Conservation (phyloP, 2,797 vertebrate genomes). For the Chelon auratus region DNA sequence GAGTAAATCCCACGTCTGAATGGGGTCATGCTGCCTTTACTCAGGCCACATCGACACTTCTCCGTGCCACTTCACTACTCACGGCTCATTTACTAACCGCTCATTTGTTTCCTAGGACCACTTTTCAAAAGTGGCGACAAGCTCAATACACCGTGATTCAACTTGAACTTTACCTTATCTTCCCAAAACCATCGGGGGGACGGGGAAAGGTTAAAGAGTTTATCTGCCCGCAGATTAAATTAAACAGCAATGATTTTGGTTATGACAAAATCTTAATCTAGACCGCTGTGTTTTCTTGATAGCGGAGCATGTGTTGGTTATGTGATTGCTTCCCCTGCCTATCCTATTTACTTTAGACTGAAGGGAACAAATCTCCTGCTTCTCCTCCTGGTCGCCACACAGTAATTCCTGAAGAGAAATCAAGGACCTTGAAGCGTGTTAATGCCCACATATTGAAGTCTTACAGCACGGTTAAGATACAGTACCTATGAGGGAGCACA, state of each 20-base stretch:
- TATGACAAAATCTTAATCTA: slow-evolving; percentile 85
- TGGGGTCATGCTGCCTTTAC: slow-evolving; percentile 53
- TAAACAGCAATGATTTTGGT: slow-evolving; percentile 81
- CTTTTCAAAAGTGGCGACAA: slow-evolving; percentile 58
- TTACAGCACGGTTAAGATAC: slow-evolving; percentile 85
- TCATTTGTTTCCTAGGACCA: slow-evolving; percentile 67
- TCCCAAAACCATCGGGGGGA: slow-evolving; percentile 63
- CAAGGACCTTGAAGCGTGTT: slow-evolving; percentile 87
- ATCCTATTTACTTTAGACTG: slow-evolving; percentile 86
- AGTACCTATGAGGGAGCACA: slow-evolving; percentile 78
- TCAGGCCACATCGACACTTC: slow-evolving; percentile 45
- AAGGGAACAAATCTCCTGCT: slow-evolving; percentile 84
- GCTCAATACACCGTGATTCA: slow-evolving; percentile 58
- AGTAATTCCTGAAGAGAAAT: slow-evolving; percentile 85
- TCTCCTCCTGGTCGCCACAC: slow-evolving; percentile 76
- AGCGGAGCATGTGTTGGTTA: slow-evolving; percentile 79
- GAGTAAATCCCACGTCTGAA: slow-evolving; percentile 52
- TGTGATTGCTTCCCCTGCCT: slow-evolving; percentile 83
- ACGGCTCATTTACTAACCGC: slow-evolving; percentile 61
- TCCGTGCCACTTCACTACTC: slow-evolving; percentile 45
- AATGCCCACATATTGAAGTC: slow-evolving; percentile 87
- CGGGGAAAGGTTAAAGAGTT: slow-evolving; percentile 69
- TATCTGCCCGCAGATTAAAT: slow-evolving; percentile 80
- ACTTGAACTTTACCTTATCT: slow-evolving; percentile 69
- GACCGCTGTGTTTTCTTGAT: slow-evolving; percentile 86